Percentiles rank a stretch among this genome's conserved stretches.
phyloP scores from a whole-genome alignment of 2,113 vertebrate genomes.

The Cyprinodon tularosa region DNA sequence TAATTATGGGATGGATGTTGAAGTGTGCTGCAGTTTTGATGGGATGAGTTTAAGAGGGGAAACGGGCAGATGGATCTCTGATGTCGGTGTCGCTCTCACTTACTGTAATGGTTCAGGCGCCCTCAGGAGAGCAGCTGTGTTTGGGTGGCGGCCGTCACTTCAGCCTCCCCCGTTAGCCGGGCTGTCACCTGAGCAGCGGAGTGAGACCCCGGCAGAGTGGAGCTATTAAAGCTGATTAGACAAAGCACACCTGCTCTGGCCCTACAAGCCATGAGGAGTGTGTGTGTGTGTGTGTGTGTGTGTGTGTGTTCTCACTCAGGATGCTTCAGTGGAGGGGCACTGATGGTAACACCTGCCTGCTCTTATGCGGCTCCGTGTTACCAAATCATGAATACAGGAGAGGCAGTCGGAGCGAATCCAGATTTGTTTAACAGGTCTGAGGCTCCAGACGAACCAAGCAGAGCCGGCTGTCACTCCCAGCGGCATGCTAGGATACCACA shows the following conservation, averaged over 20 bases:
- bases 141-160: slow-evolving; percentile 44
- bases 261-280: neutral
- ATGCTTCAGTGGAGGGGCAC: slow-evolving; percentile 23
- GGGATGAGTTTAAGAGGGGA: slow-evolving; percentile 29
- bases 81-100: slow-evolving; percentile 70
- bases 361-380: slow-evolving; percentile 23
- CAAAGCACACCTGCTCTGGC: slow-evolving; percentile 66
- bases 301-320: slow-evolving; percentile 4
- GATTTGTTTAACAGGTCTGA: slow-evolving; percentile 29
- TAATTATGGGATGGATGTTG: slow-evolving; percentile 9
- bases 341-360: slow-evolving; percentile 53
- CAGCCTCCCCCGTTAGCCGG: slow-evolving; percentile 41
- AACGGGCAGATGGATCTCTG: slow-evolving; percentile 54
- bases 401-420: slow-evolving; percentile 5
- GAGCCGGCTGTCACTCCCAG: slow-evolving; percentile 60
- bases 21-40: slow-evolving; percentile 6
- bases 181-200: slow-evolving; percentile 70
- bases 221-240: slow-evolving; percentile 76
- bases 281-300: slow-evolving; percentile 7
- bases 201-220: slow-evolving; percentile 39
- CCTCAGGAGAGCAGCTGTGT: slow-evolving; percentile 74
- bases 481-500: slow-evolving; percentile 59
- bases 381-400: slow-evolving; percentile 6
- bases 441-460: slow-evolving; percentile 40
- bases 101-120: slow-evolving; percentile 75